A percentile compares a stretch with the other conserved stretches of the same genome.
Evolutionary conservation across 2,888 invertebrate species (phyloP).

Genomic region (Dusona sp.): DNA sequence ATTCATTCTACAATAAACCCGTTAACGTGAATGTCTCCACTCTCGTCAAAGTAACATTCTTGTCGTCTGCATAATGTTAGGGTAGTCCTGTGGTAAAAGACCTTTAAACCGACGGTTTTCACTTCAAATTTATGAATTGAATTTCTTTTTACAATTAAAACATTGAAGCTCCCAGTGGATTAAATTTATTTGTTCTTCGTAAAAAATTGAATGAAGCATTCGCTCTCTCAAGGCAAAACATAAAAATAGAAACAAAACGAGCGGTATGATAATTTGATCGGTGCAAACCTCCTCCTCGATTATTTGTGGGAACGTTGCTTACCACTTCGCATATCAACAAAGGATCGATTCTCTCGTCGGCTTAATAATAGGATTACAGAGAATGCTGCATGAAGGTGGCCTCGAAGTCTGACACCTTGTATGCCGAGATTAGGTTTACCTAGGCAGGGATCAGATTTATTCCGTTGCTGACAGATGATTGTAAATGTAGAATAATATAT

Average conservation of each 20-base stretch:
- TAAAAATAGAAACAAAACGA: neutral
- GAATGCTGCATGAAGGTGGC: constrained; percentile 12
- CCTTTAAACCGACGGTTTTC: neutral
- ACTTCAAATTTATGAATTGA: neutral
- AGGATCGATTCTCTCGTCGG: constrained; percentile 57
- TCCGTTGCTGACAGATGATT: neutral
- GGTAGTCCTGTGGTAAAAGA: neutral
- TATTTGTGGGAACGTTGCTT: constrained; percentile 6
- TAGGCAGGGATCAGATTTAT: neutral
- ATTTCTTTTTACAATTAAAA: neutral
- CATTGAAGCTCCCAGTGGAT: neutral
- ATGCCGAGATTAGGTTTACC: neutral
- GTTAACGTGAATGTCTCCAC: neutral
- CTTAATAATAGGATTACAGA: constrained; percentile 62
- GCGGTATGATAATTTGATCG: neutral
- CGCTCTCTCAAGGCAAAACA: neutral
- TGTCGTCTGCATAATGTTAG: neutral
- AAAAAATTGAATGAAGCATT: neutral
- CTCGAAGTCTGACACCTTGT: neutral
- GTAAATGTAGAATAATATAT: neutral
- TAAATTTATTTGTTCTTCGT: neutral
- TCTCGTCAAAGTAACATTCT: neutral
- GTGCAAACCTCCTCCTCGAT: neutral
- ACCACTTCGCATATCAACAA: constrained; percentile 55
- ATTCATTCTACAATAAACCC: constrained; percentile 4